Base-by-base conservation (phyloP, 2,888 invertebrate genomes). In the Tortrix viridana region DNA sequence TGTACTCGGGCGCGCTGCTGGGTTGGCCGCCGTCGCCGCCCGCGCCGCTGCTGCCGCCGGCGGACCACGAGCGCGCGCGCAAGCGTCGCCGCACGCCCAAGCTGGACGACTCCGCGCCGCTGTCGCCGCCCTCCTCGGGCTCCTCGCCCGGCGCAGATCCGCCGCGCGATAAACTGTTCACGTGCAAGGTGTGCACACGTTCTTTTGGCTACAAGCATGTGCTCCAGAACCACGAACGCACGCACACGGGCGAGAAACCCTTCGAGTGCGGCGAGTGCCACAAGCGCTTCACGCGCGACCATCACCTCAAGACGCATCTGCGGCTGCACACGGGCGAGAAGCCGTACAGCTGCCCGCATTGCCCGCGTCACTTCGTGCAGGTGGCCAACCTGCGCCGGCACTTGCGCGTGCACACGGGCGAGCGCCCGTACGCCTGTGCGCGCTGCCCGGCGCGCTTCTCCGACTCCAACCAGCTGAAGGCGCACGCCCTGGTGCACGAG, bases 181-280 rank as follows among this genome's bases (percentile, higher is more conserved):
- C 96, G 22, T 98, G 98, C 86, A 95, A 95, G 75, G 92, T 97
- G 50, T 98, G 98, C 90, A 95, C 96, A 66, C 94, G 97, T 70
- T 96, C 96, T 12, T 98, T 98, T 79, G 98, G 98, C 52, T 98
- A 98, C 92, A 98, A 98, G 80, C 98, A 98, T 86, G 98, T 98
- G 19, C 92, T 98, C 54, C 98, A 98, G 86, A 98, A 98, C 82
- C 98, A 98, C 86, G 98, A 98, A 79, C 94, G 98, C 72, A 98
- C 98, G 0, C 98, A 98, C 84, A 98, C 98, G 0, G 98, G 98
- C 0, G 98, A 98, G 81, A 98, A 98, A 77, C 98, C 98, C 0
- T 98, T 98, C 89, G 96, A 97, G 81, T 98, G 98, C 78, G 95
- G 95, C 32, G 96, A 97, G 84, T 98, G 98, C 81, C 96, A 97